Conservation (phyloP, 2,797 vertebrate genomes). For the Bradypodion pumilum region DNA sequence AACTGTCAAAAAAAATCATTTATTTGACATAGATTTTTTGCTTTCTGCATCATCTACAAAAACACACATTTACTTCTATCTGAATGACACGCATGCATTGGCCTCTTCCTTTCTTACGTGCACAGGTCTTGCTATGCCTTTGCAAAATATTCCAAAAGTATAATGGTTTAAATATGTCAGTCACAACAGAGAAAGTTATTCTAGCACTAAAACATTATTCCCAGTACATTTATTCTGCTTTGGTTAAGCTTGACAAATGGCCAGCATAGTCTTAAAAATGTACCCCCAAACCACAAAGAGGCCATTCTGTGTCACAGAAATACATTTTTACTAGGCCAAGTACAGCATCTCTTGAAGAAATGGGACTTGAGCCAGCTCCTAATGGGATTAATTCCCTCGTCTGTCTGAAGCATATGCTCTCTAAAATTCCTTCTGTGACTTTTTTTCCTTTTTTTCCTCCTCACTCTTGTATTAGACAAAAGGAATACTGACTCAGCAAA, state of each 20-base stretch:
- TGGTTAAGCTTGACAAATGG: background rate
- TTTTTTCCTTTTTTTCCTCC: background rate
- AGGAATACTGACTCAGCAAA: background rate
- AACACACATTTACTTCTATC: background rate
- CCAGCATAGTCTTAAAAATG: background rate
- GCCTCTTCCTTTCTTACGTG: no score
- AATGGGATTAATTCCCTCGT: conserved; percentile 33
- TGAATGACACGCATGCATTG: background rate
- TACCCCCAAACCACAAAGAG: background rate
- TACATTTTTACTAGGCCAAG: background rate
- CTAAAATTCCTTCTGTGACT: background rate
- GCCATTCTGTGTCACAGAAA: background rate
- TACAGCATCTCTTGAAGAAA: background rate
- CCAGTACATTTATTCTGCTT: background rate
- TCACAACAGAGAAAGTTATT: background rate
- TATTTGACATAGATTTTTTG: background rate
- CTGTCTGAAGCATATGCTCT: background rate
- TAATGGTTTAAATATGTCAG: background rate
- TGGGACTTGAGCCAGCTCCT: conserved; percentile 29
- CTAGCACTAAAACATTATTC: background rate
- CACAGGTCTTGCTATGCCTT: background rate
- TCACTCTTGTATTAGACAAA: background rate
- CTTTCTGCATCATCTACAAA: no score
- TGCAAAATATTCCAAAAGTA: background rate
- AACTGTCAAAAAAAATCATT: background rate